Evolutionary conservation across 2,888 invertebrate genomes (phyloP).

Genomic region (Agrochola litura): DNA sequence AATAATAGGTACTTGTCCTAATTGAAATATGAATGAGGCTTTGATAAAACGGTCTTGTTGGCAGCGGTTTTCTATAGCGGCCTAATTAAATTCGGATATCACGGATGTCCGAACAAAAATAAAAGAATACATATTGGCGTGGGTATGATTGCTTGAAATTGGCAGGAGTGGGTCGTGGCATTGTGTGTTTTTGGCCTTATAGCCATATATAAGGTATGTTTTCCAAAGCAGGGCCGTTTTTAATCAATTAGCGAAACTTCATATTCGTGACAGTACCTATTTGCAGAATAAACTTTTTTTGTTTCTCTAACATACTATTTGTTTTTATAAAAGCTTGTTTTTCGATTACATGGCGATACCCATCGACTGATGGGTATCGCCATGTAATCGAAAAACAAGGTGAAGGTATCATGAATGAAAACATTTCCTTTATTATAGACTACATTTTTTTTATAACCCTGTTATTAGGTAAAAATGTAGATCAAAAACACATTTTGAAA

Average conservation of each 20-base stretch:
- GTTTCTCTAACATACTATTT: too few species aligned
- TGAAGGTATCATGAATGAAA: too few species aligned
- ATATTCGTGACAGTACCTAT: too few species aligned
- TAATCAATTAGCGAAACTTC: too few species aligned
- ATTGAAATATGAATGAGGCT: background rate
- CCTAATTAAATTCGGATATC: background rate
- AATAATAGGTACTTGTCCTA: background rate
- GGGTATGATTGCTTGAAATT: background rate
- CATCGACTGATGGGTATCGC: too few species aligned
- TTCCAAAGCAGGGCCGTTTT: too few species aligned
- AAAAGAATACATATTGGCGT: background rate
- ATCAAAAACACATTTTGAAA: background rate
- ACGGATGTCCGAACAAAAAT: background rate
- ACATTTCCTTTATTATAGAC: too few species aligned
- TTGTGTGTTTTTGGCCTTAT: background rate
- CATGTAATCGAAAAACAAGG: too few species aligned
- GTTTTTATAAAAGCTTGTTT: too few species aligned
- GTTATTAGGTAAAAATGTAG: background rate
- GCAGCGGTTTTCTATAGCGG: background rate
- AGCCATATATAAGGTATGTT: background rate
- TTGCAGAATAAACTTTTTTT: too few species aligned
- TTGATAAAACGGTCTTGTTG: background rate
- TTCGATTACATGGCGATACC: too few species aligned
- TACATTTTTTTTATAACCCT: background rate
- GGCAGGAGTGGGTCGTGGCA: background rate